Evolutionary conservation across 2,888 invertebrate species (phyloP).

Genomic region (Eurytoma adleriae): DNA sequence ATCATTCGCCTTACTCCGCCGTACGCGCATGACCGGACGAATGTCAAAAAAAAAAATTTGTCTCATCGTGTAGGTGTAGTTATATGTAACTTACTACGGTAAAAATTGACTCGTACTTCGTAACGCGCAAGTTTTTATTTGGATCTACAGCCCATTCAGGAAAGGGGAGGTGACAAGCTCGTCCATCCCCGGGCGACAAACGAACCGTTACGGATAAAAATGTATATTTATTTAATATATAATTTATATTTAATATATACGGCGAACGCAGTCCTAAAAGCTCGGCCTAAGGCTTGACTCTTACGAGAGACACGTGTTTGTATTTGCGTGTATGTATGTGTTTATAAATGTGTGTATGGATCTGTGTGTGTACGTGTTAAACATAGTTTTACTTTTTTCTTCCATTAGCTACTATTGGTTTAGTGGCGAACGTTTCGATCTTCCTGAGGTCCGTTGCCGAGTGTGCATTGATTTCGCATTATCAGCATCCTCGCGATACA

Average conservation of each 20-base stretch:
- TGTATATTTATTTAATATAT: constrained; percentile 24
- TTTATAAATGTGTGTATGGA: no score
- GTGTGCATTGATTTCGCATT: no score
- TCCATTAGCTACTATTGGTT: no score
- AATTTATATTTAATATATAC: constrained; percentile 5
- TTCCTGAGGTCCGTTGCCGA: not conserved
- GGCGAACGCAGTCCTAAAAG: constrained; percentile 24
- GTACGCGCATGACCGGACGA: constrained; percentile 6
- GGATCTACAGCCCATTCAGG: no score
- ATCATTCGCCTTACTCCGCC: not conserved
- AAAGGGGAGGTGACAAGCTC: no score
- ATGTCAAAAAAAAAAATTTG: no score
- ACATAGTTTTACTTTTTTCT: no score
- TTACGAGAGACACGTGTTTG: not conserved
- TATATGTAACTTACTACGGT: constrained; percentile 15
- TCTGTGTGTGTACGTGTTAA: no score
- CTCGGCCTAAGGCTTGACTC: not conserved
- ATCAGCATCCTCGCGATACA: no score
- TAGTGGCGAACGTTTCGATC: constrained; percentile 30
- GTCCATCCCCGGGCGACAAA: constrained; percentile 22
- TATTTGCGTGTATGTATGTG: no score
- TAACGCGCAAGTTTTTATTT: not conserved
- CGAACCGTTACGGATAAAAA: constrained; percentile 14
- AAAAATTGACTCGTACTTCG: constrained; percentile 41
- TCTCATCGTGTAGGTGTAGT: no score